Percentiles rank a stretch among this genome's conserved stretches.
phyloP scores from a whole-genome alignment of 1,140 invertebrate species.

The Drosophila kikkawai region DNA sequence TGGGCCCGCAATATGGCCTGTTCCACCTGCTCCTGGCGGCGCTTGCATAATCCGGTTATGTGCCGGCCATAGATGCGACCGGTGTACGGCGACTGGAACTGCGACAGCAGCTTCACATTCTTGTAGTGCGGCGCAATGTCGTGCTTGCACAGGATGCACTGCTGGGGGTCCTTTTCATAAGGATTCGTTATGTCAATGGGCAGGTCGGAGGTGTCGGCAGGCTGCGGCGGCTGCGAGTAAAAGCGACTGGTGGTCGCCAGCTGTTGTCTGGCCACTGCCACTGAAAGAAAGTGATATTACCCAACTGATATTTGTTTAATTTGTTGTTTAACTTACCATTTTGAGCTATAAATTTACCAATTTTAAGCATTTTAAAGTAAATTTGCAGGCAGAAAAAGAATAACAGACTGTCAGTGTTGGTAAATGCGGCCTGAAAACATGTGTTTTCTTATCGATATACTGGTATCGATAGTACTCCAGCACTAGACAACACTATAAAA shows the following conservation, averaged over 20 bases:
- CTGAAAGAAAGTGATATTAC: background rate
- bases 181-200: slow-evolving; percentile 93
- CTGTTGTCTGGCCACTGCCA: slow-evolving; percentile 19
- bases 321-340: slow-evolving; percentile 46
- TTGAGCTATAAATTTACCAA: slow-evolving; percentile 46
- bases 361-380: slow-evolving; percentile 57
- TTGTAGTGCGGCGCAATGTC: slow-evolving; percentile 95
- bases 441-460: slow-evolving; percentile 1
- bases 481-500: background rate
- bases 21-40: slow-evolving; percentile 90
- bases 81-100: slow-evolving; percentile 97
- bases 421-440: slow-evolving; percentile 2
- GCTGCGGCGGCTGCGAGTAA: slow-evolving; percentile 26
- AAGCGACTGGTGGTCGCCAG: slow-evolving; percentile 28
- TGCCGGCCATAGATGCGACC: slow-evolving; percentile 95
- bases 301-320: background rate
- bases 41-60: slow-evolving; percentile 93
- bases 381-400: slow-evolving; percentile 12
- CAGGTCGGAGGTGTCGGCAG: slow-evolving; percentile 76
- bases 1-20: slow-evolving; percentile 90
- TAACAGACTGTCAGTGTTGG: slow-evolving; percentile 21
- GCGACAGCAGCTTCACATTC: slow-evolving; percentile 95
- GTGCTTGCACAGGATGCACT: slow-evolving; percentile 95
- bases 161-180: slow-evolving; percentile 89
- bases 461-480: background rate